Percentiles rank a stretch among this genome's conserved stretches.
Conservation (phyloP, 1,140 invertebrate genomes). For the Diplogasteroides magnus region DNA sequence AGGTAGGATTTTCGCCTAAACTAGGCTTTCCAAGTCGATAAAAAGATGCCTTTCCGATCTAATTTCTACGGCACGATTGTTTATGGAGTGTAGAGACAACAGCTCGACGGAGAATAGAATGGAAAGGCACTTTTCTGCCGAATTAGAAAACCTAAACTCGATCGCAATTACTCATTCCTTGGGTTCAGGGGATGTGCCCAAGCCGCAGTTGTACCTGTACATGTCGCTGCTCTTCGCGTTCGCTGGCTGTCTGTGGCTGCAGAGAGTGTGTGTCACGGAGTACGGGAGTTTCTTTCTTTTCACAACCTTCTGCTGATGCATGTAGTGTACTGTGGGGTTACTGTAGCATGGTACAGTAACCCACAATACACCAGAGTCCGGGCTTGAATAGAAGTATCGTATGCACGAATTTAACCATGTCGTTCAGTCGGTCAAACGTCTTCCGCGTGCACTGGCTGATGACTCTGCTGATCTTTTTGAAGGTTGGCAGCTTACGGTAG, state of each 20-base stretch:
- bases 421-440: constrained; percentile 66
- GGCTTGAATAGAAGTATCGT: too few species aligned
- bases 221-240: constrained; percentile 84
- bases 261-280: constrained; percentile 77
- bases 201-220: constrained; percentile 83
- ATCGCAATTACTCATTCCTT: too few species aligned
- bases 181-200: constrained; percentile 73
- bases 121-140: not conserved
- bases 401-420: not conserved
- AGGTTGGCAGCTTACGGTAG: constrained; percentile 7
- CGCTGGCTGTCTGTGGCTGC: constrained; percentile 83
- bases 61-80: too few species aligned
- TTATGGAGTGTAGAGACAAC: too few species aligned
- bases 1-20: too few species aligned
- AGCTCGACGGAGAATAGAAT: too few species aligned
- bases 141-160: too few species aligned
- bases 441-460: constrained; percentile 96
- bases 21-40: too few species aligned
- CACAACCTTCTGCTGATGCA: not conserved
- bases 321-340: too few species aligned
- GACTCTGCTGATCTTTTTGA: constrained; percentile 77
- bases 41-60: too few species aligned
- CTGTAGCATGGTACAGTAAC: too few species aligned
- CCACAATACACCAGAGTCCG: too few species aligned
- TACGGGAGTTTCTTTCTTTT: constrained; percentile 55